Evolutionary conservation across 2,797 vertebrate genomes (phyloP).

Genomic region (Enteromius afrohamiltoni): DNA sequence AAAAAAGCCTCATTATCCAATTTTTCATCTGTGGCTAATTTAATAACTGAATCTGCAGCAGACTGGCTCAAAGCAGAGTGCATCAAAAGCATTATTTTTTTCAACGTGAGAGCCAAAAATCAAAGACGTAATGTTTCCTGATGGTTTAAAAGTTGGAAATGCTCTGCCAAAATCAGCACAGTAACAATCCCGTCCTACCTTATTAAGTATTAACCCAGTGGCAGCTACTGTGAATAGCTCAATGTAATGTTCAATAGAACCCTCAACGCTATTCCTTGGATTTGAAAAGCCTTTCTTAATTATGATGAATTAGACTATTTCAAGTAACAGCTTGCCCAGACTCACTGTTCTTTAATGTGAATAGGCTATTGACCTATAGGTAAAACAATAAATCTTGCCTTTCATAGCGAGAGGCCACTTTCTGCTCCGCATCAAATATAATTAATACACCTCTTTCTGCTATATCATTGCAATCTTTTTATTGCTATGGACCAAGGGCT

Average conservation of each 20-base stretch:
- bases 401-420: slow-evolving; percentile 53
- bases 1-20: neutral
- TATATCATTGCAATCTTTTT: slow-evolving; percentile 46
- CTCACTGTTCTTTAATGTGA: slow-evolving; percentile 59
- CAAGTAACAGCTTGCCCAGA: slow-evolving; percentile 47
- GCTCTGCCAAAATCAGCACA: neutral
- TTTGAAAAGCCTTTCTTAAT: slow-evolving; percentile 62
- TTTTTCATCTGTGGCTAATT: slow-evolving; percentile 12
- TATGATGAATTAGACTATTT: slow-evolving; percentile 65
- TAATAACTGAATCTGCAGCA: slow-evolving; percentile 20
- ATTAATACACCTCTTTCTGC: slow-evolving; percentile 59
- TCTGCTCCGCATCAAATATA: slow-evolving; percentile 55
- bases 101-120: neutral
- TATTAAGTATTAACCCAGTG: slow-evolving; percentile 38
- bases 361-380: slow-evolving; percentile 63
- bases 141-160: slow-evolving; percentile 11
- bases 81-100: neutral
- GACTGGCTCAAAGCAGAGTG: neutral
- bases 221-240: slow-evolving; percentile 29
- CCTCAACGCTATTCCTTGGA: slow-evolving; percentile 52
- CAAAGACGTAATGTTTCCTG: neutral
- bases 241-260: slow-evolving; percentile 56
- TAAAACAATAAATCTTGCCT: slow-evolving; percentile 64
- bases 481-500: slow-evolving; percentile 42
- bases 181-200: slow-evolving; percentile 21